Percentiles rank a stretch among this genome's conserved stretches.
Conservation (phyloP, 2,888 invertebrate species). For the Cyaniris semiargus region DNA sequence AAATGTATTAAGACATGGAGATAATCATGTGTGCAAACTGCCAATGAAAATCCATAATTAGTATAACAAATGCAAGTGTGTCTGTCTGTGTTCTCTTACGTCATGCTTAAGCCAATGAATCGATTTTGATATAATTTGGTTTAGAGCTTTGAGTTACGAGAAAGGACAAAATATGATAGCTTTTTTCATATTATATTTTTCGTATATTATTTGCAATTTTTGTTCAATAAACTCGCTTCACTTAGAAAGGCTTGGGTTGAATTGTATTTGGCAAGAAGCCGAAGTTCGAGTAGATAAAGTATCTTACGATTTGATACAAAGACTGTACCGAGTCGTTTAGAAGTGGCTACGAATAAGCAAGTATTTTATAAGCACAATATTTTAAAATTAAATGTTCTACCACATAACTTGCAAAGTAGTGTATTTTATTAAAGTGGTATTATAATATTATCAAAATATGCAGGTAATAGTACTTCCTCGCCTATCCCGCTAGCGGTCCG, state of each 20-base stretch:
- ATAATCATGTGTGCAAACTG: neutral
- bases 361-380: neutral
- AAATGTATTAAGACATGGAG: neutral
- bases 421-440: too few species aligned
- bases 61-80: neutral
- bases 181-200: too few species aligned
- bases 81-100: neutral
- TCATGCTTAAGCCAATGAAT: neutral
- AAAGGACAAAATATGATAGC: too few species aligned
- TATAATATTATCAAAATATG: too few species aligned
- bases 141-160: too few species aligned
- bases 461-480: too few species aligned
- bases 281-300: neutral
- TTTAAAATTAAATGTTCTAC: too few species aligned
- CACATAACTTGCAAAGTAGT: too few species aligned
- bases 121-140: neutral
- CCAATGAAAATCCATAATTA: neutral
- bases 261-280: slow-evolving; percentile 1
- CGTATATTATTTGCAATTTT: neutral
- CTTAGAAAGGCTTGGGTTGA: neutral
- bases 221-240: neutral
- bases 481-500: too few species aligned
- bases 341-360: neutral
- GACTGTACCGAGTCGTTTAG: neutral
- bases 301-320: slow-evolving; percentile 3